These are phyloP conservation scores for Pollicipes pollicipes DNA, from an alignment of 1,140 invertebrate genomes.

Conservation along the genomic window DNA sequence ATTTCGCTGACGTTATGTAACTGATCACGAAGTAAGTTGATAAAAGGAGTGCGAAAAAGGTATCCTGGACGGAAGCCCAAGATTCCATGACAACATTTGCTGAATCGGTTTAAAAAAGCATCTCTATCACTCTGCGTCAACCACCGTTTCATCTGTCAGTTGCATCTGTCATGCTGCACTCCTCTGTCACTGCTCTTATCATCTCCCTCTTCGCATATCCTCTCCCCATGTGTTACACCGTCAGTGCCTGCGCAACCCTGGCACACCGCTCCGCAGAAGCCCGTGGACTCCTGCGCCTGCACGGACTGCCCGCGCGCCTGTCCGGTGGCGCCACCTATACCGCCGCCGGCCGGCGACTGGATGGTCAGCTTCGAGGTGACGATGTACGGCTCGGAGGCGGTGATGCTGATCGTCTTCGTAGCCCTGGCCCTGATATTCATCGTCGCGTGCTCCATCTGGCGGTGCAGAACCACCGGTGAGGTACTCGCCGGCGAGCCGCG, in stretches of 20 bases:
- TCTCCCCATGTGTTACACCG: no score
- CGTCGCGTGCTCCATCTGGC: background rate
- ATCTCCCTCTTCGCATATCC: no score
- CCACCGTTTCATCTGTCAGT: no score
- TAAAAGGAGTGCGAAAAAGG: no score
- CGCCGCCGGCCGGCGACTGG: slow-evolving; percentile 44
- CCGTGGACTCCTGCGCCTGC: slow-evolving; percentile 56
- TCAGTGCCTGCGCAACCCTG: background rate
- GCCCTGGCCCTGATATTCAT: slow-evolving; percentile 7
- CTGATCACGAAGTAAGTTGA: no score
- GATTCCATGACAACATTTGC: background rate
- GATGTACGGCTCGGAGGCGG: slow-evolving; percentile 53
- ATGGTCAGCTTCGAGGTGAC: slow-evolving; percentile 43
- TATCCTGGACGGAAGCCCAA: no score
- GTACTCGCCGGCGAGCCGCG: no score
- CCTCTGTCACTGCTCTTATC: no score
- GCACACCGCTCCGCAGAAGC: background rate
- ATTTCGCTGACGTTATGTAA: no score
- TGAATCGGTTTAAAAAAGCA: background rate
- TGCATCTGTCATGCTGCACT: background rate
- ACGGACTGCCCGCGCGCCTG: slow-evolving; percentile 70
- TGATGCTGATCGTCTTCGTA: slow-evolving; percentile 58
- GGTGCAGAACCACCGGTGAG: background rate
- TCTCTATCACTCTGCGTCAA: background rate
- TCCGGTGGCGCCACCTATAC: slow-evolving; percentile 45